Evolutionary conservation across 2,888 invertebrate species (phyloP).

Genomic region (Sinelater perroti): DNA sequence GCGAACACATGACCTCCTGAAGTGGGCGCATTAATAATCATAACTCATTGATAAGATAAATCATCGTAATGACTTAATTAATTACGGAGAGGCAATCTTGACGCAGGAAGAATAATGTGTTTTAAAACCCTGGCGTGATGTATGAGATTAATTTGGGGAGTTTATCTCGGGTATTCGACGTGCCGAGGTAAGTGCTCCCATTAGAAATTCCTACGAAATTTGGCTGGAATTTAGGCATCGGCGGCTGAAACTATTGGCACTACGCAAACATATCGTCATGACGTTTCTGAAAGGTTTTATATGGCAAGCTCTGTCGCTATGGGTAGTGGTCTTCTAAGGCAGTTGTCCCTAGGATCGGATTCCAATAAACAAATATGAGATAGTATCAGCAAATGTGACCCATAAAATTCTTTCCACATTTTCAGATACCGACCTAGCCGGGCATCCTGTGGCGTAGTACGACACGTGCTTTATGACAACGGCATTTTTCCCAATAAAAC

Average conservation of each 20-base stretch:
- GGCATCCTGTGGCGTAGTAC: conserved; percentile 16
- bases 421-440: conserved; percentile 10
- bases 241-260: conserved; percentile 8
- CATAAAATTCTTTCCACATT: conserved; percentile 28
- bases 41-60: conserved; percentile 33
- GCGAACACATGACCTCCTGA: conserved; percentile 21
- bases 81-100: conserved; percentile 18
- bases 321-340: conserved; percentile 11
- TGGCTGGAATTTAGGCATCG: conserved; percentile 9
- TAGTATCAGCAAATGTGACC: conserved; percentile 22
- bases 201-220: conserved; percentile 21
- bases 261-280: conserved; percentile 13
- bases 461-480: conserved; percentile 31
- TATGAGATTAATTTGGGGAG: conserved; percentile 21
- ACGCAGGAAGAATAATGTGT: conserved; percentile 3
- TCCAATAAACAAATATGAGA: conserved; percentile 23
- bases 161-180: too few species aligned
- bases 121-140: conserved; percentile 25
- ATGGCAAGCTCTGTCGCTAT: not conserved
- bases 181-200: conserved; percentile 22
- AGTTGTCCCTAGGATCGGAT: conserved; percentile 10
- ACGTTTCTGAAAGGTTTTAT: not conserved
- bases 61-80: conserved; percentile 31
- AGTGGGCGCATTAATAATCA: conserved; percentile 30
- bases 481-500: conserved; percentile 21